phyloP scores from a whole-genome alignment of 2,888 invertebrate genomes.

The Horisme vitalbata region DNA sequence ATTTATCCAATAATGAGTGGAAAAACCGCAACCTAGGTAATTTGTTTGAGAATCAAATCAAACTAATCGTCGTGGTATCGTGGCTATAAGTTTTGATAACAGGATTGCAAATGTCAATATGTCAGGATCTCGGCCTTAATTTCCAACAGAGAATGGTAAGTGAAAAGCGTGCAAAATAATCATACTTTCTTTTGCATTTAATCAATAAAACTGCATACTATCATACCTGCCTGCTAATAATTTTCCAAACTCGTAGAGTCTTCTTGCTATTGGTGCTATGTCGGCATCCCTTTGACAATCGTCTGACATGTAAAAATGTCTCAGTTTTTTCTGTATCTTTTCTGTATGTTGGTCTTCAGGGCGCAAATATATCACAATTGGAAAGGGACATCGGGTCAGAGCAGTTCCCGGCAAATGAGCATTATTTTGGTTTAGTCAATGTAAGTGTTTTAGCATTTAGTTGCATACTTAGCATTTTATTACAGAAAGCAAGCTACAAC shows the following conservation, averaged over 20 bases:
- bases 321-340: slow-evolving; percentile 2
- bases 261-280: slow-evolving; percentile 6
- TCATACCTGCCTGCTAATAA: background rate
- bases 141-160: slow-evolving; percentile 83
- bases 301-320: too few species aligned
- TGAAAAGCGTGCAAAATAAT: slow-evolving; percentile 41
- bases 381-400: slow-evolving; percentile 99
- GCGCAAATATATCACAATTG: slow-evolving; percentile 99
- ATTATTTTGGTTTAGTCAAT: slow-evolving; percentile 99
- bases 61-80: slow-evolving; percentile 9
- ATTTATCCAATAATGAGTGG: slow-evolving; percentile 61
- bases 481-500: too few species aligned
- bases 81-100: slow-evolving; percentile 61
- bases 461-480: too few species aligned
- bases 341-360: slow-evolving; percentile 83
- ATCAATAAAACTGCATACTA: background rate
- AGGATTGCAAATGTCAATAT: slow-evolving; percentile 83
- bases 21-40: slow-evolving; percentile 40
- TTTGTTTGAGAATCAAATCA: slow-evolving; percentile 4
- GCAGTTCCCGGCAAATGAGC: slow-evolving; percentile 99
- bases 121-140: slow-evolving; percentile 83
- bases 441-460: slow-evolving; percentile 86
- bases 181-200: background rate
- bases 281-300: slow-evolving; percentile 26
- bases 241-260: background rate